phyloP scores from a whole-genome alignment of 2,113 vertebrate genomes.

The Elgaria multicarinata region DNA sequence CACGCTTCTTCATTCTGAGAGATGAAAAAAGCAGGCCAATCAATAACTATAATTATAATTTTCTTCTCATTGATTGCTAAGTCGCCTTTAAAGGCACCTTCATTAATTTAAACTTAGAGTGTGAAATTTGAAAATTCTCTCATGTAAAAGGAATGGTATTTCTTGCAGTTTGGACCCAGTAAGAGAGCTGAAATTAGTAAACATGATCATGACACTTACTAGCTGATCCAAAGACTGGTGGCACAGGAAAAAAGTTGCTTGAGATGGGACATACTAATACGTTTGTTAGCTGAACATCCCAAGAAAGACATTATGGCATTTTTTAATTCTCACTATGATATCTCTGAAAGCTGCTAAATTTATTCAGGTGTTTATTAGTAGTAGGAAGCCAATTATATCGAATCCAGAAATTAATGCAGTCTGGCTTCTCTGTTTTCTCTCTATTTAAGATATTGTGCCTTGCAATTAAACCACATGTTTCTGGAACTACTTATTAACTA shows the following conservation, averaged over 20 bases:
- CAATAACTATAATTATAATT: constrained; percentile 75
- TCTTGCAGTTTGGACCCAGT: background rate
- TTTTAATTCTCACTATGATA: background rate
- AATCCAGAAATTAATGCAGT: constrained; percentile 8
- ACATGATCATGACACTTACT: background rate
- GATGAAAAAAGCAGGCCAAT: constrained; percentile 59
- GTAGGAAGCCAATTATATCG: constrained; percentile 18
- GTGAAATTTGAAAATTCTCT: constrained; percentile 54
- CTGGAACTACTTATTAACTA: background rate
- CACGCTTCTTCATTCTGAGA: constrained; percentile 62
- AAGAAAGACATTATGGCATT: background rate
- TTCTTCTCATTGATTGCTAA: constrained; percentile 65
- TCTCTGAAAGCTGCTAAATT: background rate
- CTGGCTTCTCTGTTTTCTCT: background rate
- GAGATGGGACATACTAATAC: background rate
- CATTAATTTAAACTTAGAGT: constrained; percentile 67
- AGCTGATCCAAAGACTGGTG: background rate
- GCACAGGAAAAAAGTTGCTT: background rate
- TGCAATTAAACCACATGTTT: accelerated
- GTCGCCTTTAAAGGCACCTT: constrained; percentile 60
- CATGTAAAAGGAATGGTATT: constrained; percentile 51
- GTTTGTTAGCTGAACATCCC: background rate
- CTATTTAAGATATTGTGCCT: background rate
- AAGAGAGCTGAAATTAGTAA: background rate
- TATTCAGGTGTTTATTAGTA: background rate